phyloP scores from a whole-genome alignment of 1,140 invertebrate species.

The Drosophila guanche region DNA sequence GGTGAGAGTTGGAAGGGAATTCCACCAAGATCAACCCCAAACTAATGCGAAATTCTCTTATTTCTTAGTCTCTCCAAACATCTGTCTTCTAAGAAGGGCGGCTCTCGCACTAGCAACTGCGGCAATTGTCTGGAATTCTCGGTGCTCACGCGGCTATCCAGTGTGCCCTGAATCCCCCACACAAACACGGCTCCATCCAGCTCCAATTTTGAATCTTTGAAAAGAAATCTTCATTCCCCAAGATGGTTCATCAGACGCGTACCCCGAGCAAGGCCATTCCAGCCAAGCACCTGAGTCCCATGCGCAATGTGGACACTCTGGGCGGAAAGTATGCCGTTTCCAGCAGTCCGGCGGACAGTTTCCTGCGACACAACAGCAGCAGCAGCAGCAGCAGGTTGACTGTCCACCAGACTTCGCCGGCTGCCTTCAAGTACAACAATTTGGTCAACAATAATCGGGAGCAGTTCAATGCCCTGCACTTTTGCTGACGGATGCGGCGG shows the following conservation, averaged over 20 bases:
- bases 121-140: conserved; percentile 78
- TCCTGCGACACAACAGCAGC: conserved; percentile 34
- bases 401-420: conserved; percentile 22
- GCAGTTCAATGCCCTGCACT: conserved; percentile 77
- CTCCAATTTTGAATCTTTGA: conserved; percentile 17
- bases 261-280: conserved; percentile 68
- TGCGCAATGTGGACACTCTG: conserved; percentile 57
- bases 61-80: conserved; percentile 73
- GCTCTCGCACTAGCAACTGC: conserved; percentile 80
- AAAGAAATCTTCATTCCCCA: conserved; percentile 13
- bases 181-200: conserved; percentile 3
- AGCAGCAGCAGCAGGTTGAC: conserved; percentile 30
- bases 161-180: conserved; percentile 68
- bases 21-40: background rate
- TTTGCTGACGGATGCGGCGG: conserved; percentile 52
- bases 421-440: conserved; percentile 72
- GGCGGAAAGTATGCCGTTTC: conserved; percentile 63
- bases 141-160: conserved; percentile 74
- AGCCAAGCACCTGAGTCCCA: conserved; percentile 77
- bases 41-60: conserved; percentile 4
- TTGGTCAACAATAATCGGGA: conserved; percentile 77
- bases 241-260: conserved; percentile 77
- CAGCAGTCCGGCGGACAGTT: conserved; percentile 61
- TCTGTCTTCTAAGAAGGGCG: conserved; percentile 79
- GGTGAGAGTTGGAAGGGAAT: conserved; percentile 42